These are phyloP conservation scores for Lasaia peninsularis DNA, from an alignment of 1,140 invertebrate species.

Conservation along the genomic window DNA sequence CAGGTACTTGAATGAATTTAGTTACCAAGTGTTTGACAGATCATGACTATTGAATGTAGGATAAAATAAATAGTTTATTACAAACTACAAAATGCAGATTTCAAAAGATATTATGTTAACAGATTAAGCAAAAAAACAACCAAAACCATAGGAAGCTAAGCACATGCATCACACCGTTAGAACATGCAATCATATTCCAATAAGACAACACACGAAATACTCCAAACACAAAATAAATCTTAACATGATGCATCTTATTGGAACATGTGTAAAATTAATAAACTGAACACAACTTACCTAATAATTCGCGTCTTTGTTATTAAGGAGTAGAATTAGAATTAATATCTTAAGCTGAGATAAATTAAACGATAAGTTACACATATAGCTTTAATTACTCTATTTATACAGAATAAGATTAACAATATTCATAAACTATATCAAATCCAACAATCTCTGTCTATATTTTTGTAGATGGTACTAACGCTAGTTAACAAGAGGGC, in stretches of 20 bases:
- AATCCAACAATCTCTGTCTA: constrained; percentile 76
- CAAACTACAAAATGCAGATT: too few relatives aligned
- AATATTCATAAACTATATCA: constrained; percentile 77
- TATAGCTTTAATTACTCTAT: constrained; percentile 76
- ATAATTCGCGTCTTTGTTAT: constrained; percentile 39
- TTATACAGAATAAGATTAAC: constrained; percentile 77
- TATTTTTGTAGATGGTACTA: constrained; percentile 68
- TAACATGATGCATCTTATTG: constrained; percentile 35
- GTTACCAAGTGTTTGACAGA: too few relatives aligned
- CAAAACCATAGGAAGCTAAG: neutral
- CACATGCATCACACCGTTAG: constrained; percentile 7
- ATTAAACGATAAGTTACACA: constrained; percentile 69
- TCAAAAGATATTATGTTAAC: too few relatives aligned
- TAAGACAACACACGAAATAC: constrained; percentile 18
- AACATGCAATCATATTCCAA: constrained; percentile 26
- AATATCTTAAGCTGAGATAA: constrained; percentile 42
- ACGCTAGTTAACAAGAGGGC: constrained; percentile 70
- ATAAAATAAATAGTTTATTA: too few relatives aligned
- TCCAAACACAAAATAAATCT: too few relatives aligned
- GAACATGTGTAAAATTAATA: constrained; percentile 42
- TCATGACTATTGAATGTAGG: too few relatives aligned
- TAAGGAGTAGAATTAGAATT: constrained; percentile 35
- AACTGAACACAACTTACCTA: constrained; percentile 66
- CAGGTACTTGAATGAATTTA: too few relatives aligned
- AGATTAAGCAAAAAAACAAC: neutral